Evolutionary conservation across 2,113 vertebrate genomes (phyloP).

Genomic region (Eubucco bourcierii): DNA sequence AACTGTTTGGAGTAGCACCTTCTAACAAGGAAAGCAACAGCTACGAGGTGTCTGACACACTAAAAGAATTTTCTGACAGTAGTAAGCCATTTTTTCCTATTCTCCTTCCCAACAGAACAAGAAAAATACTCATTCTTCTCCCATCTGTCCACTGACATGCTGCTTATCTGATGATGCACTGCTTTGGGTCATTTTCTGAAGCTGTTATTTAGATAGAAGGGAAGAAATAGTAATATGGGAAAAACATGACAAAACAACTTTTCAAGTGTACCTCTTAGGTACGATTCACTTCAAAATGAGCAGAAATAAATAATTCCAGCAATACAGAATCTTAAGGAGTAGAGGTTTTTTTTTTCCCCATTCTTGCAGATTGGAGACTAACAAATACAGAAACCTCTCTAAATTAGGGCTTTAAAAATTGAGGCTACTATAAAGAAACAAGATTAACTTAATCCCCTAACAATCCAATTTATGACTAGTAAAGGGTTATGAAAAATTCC

Average conservation of each 20-base stretch:
- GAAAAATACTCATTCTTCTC: slow-evolving; percentile 1
- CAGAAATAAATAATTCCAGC: slow-evolving; percentile 70
- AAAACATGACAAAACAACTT: slow-evolving; percentile 66
- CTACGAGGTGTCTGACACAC: not conserved
- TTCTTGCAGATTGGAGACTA: slow-evolving; percentile 42
- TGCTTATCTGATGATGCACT: slow-evolving; percentile 33
- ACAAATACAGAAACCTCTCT: slow-evolving; percentile 57
- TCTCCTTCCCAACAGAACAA: slow-evolving; percentile 17
- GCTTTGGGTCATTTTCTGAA: slow-evolving; percentile 36
- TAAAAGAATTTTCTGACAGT: slow-evolving; percentile 7
- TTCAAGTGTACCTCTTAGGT: slow-evolving; percentile 69
- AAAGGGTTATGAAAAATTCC: slow-evolving; percentile 78
- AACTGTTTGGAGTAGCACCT: not conserved
- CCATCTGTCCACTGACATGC: not conserved
- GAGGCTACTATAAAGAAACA: slow-evolving; percentile 70
- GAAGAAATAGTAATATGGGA: slow-evolving; percentile 56
- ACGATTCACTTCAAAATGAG: slow-evolving; percentile 69
- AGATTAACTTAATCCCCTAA: slow-evolving; percentile 77
- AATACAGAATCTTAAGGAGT: not conserved
- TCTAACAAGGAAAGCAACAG: not conserved
- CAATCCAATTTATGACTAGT: slow-evolving; percentile 78
- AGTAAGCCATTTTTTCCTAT: slow-evolving; percentile 19
- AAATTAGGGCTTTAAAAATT: slow-evolving; percentile 73
- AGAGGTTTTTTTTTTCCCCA: slow-evolving; percentile 20
- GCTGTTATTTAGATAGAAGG: slow-evolving; percentile 29